Evolutionary conservation across 2,797 vertebrate species (phyloP).

Genomic region (Thalassophryne amazonica): DNA sequence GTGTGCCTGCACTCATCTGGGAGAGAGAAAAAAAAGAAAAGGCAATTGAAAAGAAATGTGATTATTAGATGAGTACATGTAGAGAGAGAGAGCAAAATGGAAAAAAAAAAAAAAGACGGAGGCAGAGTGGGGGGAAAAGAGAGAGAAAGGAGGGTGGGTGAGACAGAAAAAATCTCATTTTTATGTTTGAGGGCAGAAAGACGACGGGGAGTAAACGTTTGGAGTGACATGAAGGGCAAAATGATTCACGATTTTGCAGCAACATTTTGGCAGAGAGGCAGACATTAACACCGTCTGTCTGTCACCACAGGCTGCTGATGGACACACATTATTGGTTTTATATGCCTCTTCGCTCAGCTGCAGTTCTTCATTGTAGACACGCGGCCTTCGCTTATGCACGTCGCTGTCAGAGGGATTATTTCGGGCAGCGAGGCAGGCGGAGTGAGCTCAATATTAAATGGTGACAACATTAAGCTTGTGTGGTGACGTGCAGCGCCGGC

Average conservation of each 20-base stretch:
- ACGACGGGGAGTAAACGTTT: constrained; percentile 16
- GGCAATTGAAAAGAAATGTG: constrained; percentile 50
- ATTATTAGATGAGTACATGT: constrained; percentile 48
- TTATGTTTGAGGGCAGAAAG: constrained; percentile 18
- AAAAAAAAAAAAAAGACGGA: background rate
- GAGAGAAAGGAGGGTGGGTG: background rate
- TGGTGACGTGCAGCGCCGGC: background rate
- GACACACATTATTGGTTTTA: constrained; percentile 43
- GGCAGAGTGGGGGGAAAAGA: background rate
- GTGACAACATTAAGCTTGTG: background rate
- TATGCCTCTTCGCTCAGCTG: constrained; percentile 18
- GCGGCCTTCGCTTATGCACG: constrained; percentile 11
- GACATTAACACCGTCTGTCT: constrained; percentile 40
- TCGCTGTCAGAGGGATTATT: constrained; percentile 1
- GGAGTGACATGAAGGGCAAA: constrained; percentile 45
- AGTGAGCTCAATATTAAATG: background rate
- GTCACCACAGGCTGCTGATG: constrained; percentile 52
- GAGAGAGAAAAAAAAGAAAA: constrained; percentile 7
- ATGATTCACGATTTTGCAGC: constrained; percentile 49
- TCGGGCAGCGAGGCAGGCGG: background rate
- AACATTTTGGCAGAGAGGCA: constrained; percentile 35
- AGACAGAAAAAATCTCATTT: constrained; percentile 24
- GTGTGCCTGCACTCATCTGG: constrained; percentile 33
- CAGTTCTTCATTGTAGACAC: constrained; percentile 20
- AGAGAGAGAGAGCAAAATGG: constrained; percentile 1